Evolutionary conservation across 1,140 invertebrate species (phyloP).

Genomic region (Habropoda laboriosa): DNA sequence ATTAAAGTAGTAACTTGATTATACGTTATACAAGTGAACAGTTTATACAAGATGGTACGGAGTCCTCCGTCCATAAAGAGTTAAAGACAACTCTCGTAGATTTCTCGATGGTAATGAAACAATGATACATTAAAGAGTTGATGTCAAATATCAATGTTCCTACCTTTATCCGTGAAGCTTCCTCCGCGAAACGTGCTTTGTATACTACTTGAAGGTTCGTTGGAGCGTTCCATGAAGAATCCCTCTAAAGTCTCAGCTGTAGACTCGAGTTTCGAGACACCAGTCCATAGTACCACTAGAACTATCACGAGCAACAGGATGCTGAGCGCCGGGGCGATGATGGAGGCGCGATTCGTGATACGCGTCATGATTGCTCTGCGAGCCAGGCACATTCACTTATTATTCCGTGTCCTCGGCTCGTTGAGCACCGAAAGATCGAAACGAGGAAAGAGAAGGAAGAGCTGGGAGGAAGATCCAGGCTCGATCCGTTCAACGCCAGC

Average conservation of each 20-base stretch:
- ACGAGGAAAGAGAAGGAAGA: not conserved
- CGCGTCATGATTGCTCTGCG: conserved; percentile 62
- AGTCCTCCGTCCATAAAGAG: too few species aligned
- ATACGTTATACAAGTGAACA: too few species aligned
- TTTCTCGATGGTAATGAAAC: too few species aligned
- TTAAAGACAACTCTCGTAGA: too few species aligned
- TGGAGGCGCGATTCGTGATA: conserved; percentile 57
- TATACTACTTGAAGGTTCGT: not conserved
- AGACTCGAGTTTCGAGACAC: conserved; percentile 10
- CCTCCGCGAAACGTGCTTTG: not conserved
- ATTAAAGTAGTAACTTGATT: too few species aligned
- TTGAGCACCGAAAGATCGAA: not conserved
- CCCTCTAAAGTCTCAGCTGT: not conserved
- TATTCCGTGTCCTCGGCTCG: conserved; percentile 7
- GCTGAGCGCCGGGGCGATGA: conserved; percentile 51
- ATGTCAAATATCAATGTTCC: not conserved
- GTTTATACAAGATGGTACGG: too few species aligned
- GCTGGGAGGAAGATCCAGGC: not conserved
- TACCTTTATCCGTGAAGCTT: conserved; percentile 54
- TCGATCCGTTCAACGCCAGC: not conserved
- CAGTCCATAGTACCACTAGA: conserved; percentile 63
- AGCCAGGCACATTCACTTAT: conserved; percentile 23
- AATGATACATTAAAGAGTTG: too few species aligned
- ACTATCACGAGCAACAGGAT: conserved; percentile 62
- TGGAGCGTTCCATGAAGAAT: not conserved